Conservation (phyloP, 2,888 invertebrate species). For the Mantis religiosa region DNA sequence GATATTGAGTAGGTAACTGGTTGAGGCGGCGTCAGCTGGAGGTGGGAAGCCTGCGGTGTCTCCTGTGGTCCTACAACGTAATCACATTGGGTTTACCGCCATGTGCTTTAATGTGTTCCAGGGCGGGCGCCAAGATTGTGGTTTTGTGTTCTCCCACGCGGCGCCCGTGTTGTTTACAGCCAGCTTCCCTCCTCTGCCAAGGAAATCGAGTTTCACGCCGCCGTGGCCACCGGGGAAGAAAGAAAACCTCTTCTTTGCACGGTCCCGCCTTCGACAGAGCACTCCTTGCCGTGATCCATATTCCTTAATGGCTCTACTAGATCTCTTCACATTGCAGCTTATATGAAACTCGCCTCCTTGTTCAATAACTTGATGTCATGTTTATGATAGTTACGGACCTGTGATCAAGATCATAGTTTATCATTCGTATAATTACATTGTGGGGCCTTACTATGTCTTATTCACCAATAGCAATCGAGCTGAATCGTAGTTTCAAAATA, state of each 20-base stretch:
- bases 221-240: neutral
- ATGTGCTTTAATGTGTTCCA: conserved; percentile 15
- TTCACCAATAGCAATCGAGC: too few species aligned
- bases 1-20: neutral
- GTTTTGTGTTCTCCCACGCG: conserved; percentile 15
- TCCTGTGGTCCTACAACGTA: neutral
- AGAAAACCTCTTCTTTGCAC: neutral
- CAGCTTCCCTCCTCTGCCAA: neutral
- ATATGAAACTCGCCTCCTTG: too few species aligned
- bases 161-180: neutral
- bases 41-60: neutral
- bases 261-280: too few species aligned
- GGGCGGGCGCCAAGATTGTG: neutral
- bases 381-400: too few species aligned
- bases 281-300: too few species aligned
- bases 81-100: conserved; percentile 15
- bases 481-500: too few species aligned
- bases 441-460: too few species aligned
- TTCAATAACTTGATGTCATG: too few species aligned
- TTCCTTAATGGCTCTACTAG: too few species aligned
- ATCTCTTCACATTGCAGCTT: too few species aligned
- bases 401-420: too few species aligned
- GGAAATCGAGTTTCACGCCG: conserved; percentile 11
- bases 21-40: neutral
- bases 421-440: too few species aligned